phyloP scores from a whole-genome alignment of 2,888 invertebrate species.

The Drosophila fulvimacula region DNA sequence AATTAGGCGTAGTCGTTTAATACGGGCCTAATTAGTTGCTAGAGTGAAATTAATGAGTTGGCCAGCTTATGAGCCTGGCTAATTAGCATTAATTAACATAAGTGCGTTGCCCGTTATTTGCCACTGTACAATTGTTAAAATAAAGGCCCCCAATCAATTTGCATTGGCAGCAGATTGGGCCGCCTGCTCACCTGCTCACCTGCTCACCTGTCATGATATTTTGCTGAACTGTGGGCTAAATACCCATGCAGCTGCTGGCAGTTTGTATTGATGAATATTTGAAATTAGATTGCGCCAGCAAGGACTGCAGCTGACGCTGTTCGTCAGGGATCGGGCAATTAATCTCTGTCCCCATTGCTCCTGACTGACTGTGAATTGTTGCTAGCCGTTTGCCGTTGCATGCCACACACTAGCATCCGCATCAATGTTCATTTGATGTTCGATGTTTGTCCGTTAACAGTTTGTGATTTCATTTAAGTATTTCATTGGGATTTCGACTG shows the following conservation, averaged over 20 bases:
- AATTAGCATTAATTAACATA: constrained; percentile 52
- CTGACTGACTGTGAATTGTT: constrained; percentile 7
- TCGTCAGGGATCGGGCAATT: constrained; percentile 29
- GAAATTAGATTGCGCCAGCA: constrained; percentile 29
- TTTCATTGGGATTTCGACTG: constrained; percentile 53
- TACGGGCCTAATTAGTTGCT: constrained; percentile 26
- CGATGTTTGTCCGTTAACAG: constrained; percentile 59
- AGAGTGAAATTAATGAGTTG: constrained; percentile 34
- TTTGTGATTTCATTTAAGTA: constrained; percentile 64
- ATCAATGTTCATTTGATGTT: constrained; percentile 55
- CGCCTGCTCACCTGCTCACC: not conserved
- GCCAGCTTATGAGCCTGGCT: constrained; percentile 11
- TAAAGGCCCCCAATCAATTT: constrained; percentile 40
- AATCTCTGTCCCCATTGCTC: constrained; percentile 37
- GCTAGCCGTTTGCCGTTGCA: constrained; percentile 11
- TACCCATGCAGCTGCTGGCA: constrained; percentile 10
- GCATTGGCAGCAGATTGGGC: not conserved
- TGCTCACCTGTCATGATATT: constrained; percentile 1
- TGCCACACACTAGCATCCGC: constrained; percentile 11
- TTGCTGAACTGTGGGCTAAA: not conserved
- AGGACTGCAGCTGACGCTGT: constrained; percentile 9
- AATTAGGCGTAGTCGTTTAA: constrained; percentile 26
- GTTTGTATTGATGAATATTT: constrained; percentile 46
- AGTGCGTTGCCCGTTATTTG: constrained; percentile 18
- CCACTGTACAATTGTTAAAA: constrained; percentile 38